phyloP scores from a whole-genome alignment of 2,888 invertebrate species.

The Drosophila nigricruria region DNA sequence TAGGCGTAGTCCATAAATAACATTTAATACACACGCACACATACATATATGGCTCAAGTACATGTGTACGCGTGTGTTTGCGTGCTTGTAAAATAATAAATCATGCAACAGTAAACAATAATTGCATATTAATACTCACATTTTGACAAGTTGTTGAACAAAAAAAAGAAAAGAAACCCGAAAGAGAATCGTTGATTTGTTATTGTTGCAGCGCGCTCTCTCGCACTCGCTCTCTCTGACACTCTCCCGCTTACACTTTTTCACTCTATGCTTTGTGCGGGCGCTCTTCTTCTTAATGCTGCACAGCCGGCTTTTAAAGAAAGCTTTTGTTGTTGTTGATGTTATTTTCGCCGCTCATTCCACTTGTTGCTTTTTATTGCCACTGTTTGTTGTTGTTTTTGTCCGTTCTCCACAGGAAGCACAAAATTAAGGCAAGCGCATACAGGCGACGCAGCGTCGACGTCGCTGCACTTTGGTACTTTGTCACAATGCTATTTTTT shows the following conservation, averaged over 20 bases:
- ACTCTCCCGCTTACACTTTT: slow-evolving; percentile 8
- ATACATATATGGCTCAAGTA: neutral
- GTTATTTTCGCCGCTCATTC: slow-evolving; percentile 25
- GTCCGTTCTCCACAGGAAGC: slow-evolving; percentile 67
- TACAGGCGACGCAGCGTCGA: slow-evolving; percentile 59
- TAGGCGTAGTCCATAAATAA: slow-evolving; percentile 71
- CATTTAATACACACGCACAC: slow-evolving; percentile 16
- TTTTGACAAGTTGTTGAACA: slow-evolving; percentile 53
- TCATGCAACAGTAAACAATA: slow-evolving; percentile 64
- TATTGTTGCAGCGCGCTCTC: slow-evolving; percentile 12
- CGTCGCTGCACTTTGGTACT: slow-evolving; percentile 65
- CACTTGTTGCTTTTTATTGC: slow-evolving; percentile 20
- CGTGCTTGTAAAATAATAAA: slow-evolving; percentile 38
- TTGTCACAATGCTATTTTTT: slow-evolving; percentile 47
- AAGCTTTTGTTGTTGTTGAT: slow-evolving; percentile 35
- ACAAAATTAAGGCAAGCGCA: slow-evolving; percentile 70
- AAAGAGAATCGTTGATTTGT: slow-evolving; percentile 16
- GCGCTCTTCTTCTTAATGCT: slow-evolving; percentile 32
- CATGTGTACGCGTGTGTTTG: too few species aligned
- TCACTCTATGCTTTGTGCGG: slow-evolving; percentile 18
- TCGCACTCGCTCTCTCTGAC: slow-evolving; percentile 1
- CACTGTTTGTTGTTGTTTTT: slow-evolving; percentile 47
- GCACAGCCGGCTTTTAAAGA: slow-evolving; percentile 60
- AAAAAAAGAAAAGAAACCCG: slow-evolving; percentile 22
- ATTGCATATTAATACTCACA: slow-evolving; percentile 74